A percentile compares a stretch with the other conserved stretches of the same genome.
Evolutionary conservation across 2,888 invertebrate genomes (phyloP).

Genomic region (Ornithoptera alexandrae): DNA sequence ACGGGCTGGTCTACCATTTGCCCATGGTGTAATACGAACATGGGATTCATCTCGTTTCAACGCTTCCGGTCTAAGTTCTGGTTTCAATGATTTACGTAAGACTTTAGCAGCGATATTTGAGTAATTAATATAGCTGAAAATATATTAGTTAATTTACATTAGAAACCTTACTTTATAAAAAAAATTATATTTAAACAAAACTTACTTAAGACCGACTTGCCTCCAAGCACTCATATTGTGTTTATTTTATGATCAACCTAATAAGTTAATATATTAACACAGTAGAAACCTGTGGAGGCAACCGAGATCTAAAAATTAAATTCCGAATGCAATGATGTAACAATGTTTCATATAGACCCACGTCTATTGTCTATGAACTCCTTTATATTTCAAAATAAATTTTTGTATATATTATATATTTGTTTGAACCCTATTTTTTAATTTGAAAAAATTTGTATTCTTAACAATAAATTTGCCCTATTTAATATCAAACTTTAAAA

Average conservation of each 20-base stretch:
- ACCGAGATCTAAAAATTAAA: constrained; percentile 34
- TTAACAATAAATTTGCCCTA: no score
- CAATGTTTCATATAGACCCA: constrained; percentile 20
- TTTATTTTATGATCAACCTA: neutral
- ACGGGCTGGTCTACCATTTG: constrained; percentile 92
- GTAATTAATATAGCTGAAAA: constrained; percentile 94
- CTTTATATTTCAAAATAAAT: neutral
- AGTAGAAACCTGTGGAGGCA: constrained; percentile 32
- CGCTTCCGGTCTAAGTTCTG: constrained; percentile 86
- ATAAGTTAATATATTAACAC: constrained; percentile 20
- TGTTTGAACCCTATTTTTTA: neutral
- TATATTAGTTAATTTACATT: constrained; percentile 9
- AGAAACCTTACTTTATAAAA: neutral
- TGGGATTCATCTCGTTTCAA: constrained; percentile 86
- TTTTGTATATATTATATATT: neutral
- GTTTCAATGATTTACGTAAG: constrained; percentile 89
- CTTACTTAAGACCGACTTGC: constrained; percentile 91
- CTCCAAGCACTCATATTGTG: constrained; percentile 89
- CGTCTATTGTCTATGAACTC: neutral
- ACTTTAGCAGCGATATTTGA: constrained; percentile 95
- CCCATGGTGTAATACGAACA: constrained; percentile 93
- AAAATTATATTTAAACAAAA: constrained; percentile 8
- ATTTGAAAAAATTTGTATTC: no score
- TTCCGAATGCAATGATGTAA: constrained; percentile 50
- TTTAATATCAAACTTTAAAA: no score